Conservation (phyloP, 2,888 invertebrate genomes). For the Aspidapion aeneum region DNA sequence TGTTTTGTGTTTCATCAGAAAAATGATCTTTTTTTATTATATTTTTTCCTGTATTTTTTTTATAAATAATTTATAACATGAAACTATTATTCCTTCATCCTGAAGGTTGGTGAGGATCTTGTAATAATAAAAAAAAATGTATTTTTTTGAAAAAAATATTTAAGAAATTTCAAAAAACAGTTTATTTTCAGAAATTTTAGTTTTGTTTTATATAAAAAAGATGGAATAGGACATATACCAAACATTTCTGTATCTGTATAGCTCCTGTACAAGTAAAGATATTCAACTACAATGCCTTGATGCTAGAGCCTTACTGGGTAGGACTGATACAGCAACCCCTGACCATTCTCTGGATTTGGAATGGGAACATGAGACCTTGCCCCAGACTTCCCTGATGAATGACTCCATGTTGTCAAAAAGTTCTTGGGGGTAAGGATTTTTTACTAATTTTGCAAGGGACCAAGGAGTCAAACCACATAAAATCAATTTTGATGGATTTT, state of each 20-base stretch:
- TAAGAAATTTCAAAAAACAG: too few relatives aligned
- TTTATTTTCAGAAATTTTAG: too few relatives aligned
- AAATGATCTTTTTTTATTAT: too few relatives aligned
- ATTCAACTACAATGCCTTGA: slow-evolving; percentile 60
- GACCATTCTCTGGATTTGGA: slow-evolving; percentile 67
- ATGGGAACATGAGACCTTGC: slow-evolving; percentile 64
- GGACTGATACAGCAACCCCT: slow-evolving; percentile 53
- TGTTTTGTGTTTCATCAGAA: too few relatives aligned
- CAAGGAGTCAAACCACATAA: slow-evolving; percentile 4
- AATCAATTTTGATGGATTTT: too few relatives aligned
- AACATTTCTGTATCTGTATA: slow-evolving; percentile 18
- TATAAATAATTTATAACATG: too few relatives aligned
- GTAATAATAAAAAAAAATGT: too few relatives aligned
- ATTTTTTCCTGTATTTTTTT: too few relatives aligned
- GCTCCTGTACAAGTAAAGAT: slow-evolving; percentile 48
- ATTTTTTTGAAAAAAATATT: too few relatives aligned
- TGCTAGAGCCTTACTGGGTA: slow-evolving; percentile 49
- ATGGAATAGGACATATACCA: background rate
- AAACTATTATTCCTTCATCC: too few relatives aligned
- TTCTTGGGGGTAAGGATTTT: slow-evolving; percentile 43
- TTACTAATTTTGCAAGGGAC: slow-evolving; percentile 16
- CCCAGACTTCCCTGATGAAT: slow-evolving; percentile 40
- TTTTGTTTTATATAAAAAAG: too few relatives aligned
- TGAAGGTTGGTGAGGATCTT: too few relatives aligned
- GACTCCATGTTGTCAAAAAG: slow-evolving; percentile 41